Base-by-base conservation (phyloP, 2,888 invertebrate genomes). In the Callosobruchus maculatus region DNA sequence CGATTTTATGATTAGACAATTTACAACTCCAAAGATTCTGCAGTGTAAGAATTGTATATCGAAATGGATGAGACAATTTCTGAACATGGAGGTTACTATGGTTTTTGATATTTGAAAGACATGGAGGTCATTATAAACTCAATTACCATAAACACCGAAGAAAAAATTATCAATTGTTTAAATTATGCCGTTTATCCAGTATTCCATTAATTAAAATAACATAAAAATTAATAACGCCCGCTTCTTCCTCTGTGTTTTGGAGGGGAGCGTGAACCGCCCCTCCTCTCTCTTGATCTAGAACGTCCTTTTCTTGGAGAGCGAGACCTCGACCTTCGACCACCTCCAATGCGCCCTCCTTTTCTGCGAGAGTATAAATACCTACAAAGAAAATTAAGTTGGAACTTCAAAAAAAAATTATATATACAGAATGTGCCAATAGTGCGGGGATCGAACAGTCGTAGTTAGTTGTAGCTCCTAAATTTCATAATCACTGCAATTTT, bases 251-350 rank as follows among this genome's bases (percentile, higher is more conserved):
- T 84, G 74, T 86, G 85, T 78, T 86, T 86, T 67, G 85, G 81
- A 4, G 87, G 87, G 13, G 87, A 87, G 84, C 90, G 85, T 89
- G 77, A 76, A 22, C 77, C 49, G 13, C 49, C 72, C 71, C 78
- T 88, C 89, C 78, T 86, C 88, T 81, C 72, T 71, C 92, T 89
- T 0, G 92, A 92, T 77, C 92, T 88, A 30, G 92, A 91, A 77
- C 91, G 88, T 22, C 78, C 87, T 21, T 77, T 74, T 71, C 49
- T 5, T 49, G 75, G 79, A 67, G 79, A 78, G 49, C 78, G 77
- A 20, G 79, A 79, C 22, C 78, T 77, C 9, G 78, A 77, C 67
- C 76, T 74, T 68, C 74, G 83, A 82, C 78, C 79, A 22, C 78
- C 78, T 9, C 80, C 79, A 71, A 76, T 76, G 21, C 81, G 75